Evolutionary conservation across 2,113 vertebrate genomes (phyloP).

Genomic region (Lophotis ruficrista): DNA sequence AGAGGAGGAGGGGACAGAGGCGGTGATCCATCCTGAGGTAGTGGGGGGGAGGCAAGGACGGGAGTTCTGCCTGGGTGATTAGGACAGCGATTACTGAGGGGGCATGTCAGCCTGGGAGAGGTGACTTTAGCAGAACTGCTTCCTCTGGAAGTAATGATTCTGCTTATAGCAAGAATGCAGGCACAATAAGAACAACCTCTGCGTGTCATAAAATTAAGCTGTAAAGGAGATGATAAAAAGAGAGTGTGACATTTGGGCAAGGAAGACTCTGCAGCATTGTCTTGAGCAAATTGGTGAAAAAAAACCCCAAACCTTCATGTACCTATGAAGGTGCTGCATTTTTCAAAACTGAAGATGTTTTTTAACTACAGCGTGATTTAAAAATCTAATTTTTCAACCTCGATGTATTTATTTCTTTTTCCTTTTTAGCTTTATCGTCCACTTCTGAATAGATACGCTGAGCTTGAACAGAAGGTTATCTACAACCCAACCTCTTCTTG

Average conservation of each 20-base stretch:
- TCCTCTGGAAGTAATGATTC: slow-evolving; percentile 44
- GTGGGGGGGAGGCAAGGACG: slow-evolving; percentile 47
- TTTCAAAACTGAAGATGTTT: background rate
- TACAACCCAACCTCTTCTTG: slow-evolving; percentile 36
- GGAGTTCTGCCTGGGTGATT: slow-evolving; percentile 48
- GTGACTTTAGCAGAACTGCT: slow-evolving; percentile 38
- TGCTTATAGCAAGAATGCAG: background rate
- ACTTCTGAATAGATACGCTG: slow-evolving; percentile 75
- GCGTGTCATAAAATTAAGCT: slow-evolving; percentile 19
- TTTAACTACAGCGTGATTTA: background rate
- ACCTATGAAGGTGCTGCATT: background rate
- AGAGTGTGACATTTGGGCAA: background rate
- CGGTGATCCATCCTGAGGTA: slow-evolving; percentile 27
- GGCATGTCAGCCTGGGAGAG: background rate
- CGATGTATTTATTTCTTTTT: slow-evolving; percentile 38
- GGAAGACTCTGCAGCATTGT: background rate
- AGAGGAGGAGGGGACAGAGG: slow-evolving; percentile 27
- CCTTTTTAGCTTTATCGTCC: slow-evolving; percentile 70
- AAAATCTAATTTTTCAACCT: background rate
- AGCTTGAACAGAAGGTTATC: slow-evolving; percentile 72
- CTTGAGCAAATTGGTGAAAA: background rate
- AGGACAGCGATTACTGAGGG: slow-evolving; percentile 13
- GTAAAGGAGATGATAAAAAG: slow-evolving; percentile 30
- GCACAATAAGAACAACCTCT: slow-evolving; percentile 20
- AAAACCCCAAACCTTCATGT: background rate